These are phyloP conservation scores for Formica aserva DNA, from an alignment of 2,888 invertebrate genomes.

Conservation along the genomic window DNA sequence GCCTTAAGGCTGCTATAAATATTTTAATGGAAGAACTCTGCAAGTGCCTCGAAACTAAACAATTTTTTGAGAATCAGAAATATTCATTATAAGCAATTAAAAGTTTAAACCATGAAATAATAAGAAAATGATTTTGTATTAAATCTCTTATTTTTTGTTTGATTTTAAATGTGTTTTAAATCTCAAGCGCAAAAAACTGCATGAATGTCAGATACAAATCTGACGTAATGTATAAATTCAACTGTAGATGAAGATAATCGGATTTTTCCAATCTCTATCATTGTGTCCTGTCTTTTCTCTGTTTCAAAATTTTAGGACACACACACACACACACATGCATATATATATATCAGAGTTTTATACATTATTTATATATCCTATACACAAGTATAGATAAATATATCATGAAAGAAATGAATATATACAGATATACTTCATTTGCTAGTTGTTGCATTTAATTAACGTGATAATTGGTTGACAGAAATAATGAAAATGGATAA, in stretches of 20 bases:
- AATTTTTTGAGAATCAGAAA: slow-evolving; percentile 24
- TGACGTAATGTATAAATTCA: slow-evolving; percentile 30
- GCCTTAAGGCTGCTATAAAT: neutral
- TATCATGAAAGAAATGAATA: slow-evolving; percentile 22
- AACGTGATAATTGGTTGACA: slow-evolving; percentile 40
- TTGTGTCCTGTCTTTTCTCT: slow-evolving; percentile 2
- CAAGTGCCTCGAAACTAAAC: neutral
- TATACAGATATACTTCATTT: slow-evolving; percentile 33
- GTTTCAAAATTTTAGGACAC: slow-evolving; percentile 17
- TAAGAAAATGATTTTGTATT: neutral
- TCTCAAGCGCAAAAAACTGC: slow-evolving; percentile 1
- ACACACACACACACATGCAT: neutral
- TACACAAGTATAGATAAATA: neutral
- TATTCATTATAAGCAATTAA: slow-evolving; percentile 7
- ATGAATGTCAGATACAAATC: slow-evolving; percentile 12
- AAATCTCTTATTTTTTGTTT: neutral
- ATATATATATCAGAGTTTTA: neutral
- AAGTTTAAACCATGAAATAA: neutral
- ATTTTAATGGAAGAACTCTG: slow-evolving; percentile 20
- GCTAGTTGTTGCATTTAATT: slow-evolving; percentile 45
- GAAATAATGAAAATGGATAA: slow-evolving; percentile 55
- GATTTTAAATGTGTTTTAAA: slow-evolving; percentile 8
- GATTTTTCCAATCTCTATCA: slow-evolving; percentile 32
- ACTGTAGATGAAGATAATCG: neutral
- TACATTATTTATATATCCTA: slow-evolving; percentile 3